These are phyloP conservation scores for Lucifuga dentata DNA, from an alignment of 2,113 vertebrate species.

Conservation along the genomic window DNA sequence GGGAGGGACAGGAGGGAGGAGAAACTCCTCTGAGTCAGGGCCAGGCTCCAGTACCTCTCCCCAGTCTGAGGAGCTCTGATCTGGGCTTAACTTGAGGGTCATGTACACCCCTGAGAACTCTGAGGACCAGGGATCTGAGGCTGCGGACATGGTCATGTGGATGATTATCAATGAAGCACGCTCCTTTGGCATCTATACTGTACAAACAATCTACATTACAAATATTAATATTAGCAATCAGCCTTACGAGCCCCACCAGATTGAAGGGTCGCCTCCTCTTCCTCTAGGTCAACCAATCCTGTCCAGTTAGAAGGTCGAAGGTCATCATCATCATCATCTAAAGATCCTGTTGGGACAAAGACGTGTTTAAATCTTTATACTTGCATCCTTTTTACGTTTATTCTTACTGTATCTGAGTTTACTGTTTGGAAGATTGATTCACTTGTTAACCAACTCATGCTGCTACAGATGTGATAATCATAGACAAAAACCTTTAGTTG, in stretches of 20 bases:
- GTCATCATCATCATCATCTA: conserved; percentile 13
- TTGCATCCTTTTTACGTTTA: not conserved
- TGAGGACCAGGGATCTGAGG: conserved; percentile 69
- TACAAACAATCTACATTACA: not conserved
- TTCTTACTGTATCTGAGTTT: not conserved
- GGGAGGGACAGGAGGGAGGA: conserved; percentile 53
- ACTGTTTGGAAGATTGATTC: not conserved
- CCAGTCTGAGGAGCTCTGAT: conserved; percentile 73
- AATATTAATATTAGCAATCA: not conserved
- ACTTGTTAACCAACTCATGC: conserved; percentile 4
- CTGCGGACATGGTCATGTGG: conserved; percentile 21
- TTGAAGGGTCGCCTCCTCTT: conserved; percentile 57
- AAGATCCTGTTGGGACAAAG: conserved; percentile 19
- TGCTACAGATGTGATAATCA: not conserved
- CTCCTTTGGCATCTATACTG: not conserved
- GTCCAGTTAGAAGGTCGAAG: conserved; percentile 75
- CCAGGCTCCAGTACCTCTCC: conserved; percentile 65
- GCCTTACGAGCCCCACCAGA: conserved; percentile 53
- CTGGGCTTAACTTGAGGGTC: conserved; percentile 66
- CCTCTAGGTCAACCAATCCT: conserved; percentile 74
- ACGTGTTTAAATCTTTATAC: not conserved
- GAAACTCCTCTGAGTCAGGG: conserved; percentile 64
- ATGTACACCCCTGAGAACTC: conserved; percentile 68
- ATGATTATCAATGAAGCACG: not conserved
- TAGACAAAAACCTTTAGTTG: conserved; percentile 59